phyloP scores from a whole-genome alignment of 2,797 vertebrate genomes.

The Microctenopoma steveboyesi region DNA sequence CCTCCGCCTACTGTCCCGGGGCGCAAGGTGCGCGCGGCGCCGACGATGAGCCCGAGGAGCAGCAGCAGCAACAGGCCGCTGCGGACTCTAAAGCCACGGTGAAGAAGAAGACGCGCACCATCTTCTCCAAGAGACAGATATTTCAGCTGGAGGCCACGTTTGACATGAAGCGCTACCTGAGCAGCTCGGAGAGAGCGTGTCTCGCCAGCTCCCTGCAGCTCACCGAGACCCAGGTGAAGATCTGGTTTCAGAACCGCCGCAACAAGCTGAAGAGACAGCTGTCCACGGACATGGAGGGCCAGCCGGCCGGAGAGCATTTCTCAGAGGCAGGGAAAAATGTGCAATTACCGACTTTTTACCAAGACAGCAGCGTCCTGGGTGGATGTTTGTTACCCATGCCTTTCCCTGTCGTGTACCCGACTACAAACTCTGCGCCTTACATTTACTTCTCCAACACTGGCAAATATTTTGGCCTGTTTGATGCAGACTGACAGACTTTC shows the following conservation, averaged over 20 bases:
- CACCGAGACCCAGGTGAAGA: conserved; percentile 85
- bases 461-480: conserved; percentile 86
- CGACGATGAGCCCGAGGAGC: conserved; percentile 54
- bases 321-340: conserved; percentile 72
- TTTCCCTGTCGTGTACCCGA: conserved; percentile 85
- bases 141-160: conserved; percentile 87
- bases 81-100: conserved; percentile 71
- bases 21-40: conserved; percentile 56
- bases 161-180: conserved; percentile 86
- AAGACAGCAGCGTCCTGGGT: conserved; percentile 82
- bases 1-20: conserved; percentile 48
- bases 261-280: conserved; percentile 87
- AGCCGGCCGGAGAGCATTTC: conserved; percentile 67
- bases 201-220: conserved; percentile 88
- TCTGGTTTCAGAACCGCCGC: conserved; percentile 87
- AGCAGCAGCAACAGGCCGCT: conserved; percentile 18
- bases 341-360: conserved; percentile 82
- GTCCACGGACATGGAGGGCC: conserved; percentile 77
- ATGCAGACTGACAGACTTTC: conserved; percentile 79
- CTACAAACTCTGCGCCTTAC: conserved; percentile 82
- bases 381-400: conserved; percentile 86
- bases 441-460: conserved; percentile 85
- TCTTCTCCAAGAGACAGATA: conserved; percentile 90
- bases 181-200: conserved; percentile 89
- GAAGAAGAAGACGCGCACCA: conserved; percentile 89